Base-by-base conservation (phyloP, 2,113 vertebrate genomes). In the Ardeotis arabs region DNA sequence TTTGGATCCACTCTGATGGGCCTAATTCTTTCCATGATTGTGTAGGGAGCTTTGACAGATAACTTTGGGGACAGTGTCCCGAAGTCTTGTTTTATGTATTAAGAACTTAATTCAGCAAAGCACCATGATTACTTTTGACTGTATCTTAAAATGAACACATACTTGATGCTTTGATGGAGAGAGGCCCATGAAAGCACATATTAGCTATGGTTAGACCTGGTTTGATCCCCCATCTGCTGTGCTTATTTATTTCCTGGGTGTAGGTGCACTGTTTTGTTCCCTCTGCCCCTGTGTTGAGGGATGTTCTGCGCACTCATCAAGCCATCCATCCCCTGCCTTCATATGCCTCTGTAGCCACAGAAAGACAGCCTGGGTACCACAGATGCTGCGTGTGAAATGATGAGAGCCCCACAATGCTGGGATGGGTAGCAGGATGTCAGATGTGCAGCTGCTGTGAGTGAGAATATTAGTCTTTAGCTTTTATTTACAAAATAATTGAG, bases 301-400 rank as follows among this genome's bases (percentile, higher is more conserved):
- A 31, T 0, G 0, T 39, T 19, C 45, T 22, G 21, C 3, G 2
- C 3, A 2, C 27, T 7, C 31, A 33, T 14, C 2, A 6, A 62
- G 5, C 55, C 56, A 10, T 28, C 39, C 39, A 20, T 22, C 17
- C 21, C 47, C 47, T 70, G 41, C 35, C 22, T 68, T 78, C 28
- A 44, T 13, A 6, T 0, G 0, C 58, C 18, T 55, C 52, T 82
- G 60, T 2, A 55, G 56, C 20, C 23, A 31, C 47, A 39, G 47
- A 29, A 41, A 37, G 31, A 21, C 22, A 53, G 29, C n/a, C 47
- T 44, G 58, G 19, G 9, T 28, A 4, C 24, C 60, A 58, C 27
- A 78, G 45, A 18, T 9, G 19, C 39, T 74, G 39, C 13, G 17
- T 29, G 53, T 28, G 75, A 50, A 45, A 35, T 6, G 35, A 4